Conservation (phyloP, 2,797 vertebrate species). For the Acridotheres tristis region DNA sequence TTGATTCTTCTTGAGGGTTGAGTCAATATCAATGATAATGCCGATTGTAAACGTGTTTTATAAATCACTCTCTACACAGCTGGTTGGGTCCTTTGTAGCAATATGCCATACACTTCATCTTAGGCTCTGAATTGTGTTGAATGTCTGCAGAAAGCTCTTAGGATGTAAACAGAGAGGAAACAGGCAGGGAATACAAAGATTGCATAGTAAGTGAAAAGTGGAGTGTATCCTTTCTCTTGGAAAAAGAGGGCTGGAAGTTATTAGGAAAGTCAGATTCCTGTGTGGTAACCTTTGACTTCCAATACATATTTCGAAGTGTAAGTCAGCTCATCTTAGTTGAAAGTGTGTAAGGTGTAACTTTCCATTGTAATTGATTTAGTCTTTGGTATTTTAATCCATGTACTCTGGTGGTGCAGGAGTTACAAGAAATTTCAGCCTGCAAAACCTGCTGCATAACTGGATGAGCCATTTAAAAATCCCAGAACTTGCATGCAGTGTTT, state of each 20-base stretch:
- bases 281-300: not conserved
- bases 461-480: not conserved
- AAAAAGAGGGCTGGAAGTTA: not conserved
- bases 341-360: not conserved
- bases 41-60: not conserved
- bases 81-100: not conserved
- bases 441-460: not conserved
- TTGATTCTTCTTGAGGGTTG: not conserved
- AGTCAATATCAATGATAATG: not conserved
- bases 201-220: not conserved
- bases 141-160: not conserved
- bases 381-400: not conserved
- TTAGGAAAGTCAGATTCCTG: not conserved
- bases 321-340: not conserved
- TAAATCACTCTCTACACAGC: not conserved
- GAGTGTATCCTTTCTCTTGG: not conserved
- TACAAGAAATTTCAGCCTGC: not conserved
- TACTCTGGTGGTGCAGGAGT: not conserved
- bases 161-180: not conserved
- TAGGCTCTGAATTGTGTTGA: not conserved
- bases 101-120: not conserved
- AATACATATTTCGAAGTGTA: not conserved
- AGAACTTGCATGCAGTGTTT: not conserved
- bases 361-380: not conserved
- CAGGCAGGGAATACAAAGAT: not conserved